Conservation (phyloP, 2,113 vertebrate genomes). For the Aleadryas rufinucha region DNA sequence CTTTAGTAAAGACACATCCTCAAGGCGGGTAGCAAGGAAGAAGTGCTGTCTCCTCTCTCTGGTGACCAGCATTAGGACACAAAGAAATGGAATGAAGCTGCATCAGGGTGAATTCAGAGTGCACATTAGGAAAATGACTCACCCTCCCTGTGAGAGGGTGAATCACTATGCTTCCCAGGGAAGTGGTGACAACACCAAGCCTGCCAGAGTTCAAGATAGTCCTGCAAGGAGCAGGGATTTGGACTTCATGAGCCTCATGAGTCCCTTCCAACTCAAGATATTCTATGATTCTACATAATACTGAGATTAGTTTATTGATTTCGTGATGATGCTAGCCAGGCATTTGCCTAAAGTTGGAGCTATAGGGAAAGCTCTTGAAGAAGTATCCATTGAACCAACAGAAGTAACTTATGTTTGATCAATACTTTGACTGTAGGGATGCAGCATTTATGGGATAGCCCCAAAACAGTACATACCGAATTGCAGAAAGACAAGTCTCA, state of each 20-base stretch:
- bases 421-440: neutral
- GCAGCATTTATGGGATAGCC: neutral
- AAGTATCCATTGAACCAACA: neutral
- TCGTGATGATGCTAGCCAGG: neutral
- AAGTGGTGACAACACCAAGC: neutral
- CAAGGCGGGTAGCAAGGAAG: accelerated
- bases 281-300: neutral
- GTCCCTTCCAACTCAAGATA: neutral
- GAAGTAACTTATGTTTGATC: neutral
- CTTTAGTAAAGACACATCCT: neutral
- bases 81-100: neutral
- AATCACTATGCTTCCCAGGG: neutral
- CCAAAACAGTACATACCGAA: neutral
- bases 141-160: neutral
- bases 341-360: neutral
- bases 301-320: neutral
- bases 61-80: neutral
- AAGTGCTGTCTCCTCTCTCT: neutral
- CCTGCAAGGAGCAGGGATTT: neutral
- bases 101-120: neutral
- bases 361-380: neutral
- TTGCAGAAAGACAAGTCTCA: neutral
- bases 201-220: neutral
- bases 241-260: neutral
- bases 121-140: neutral